Conservation (phyloP, 2,113 vertebrate genomes). For the Corynorhinus townsendii region DNA sequence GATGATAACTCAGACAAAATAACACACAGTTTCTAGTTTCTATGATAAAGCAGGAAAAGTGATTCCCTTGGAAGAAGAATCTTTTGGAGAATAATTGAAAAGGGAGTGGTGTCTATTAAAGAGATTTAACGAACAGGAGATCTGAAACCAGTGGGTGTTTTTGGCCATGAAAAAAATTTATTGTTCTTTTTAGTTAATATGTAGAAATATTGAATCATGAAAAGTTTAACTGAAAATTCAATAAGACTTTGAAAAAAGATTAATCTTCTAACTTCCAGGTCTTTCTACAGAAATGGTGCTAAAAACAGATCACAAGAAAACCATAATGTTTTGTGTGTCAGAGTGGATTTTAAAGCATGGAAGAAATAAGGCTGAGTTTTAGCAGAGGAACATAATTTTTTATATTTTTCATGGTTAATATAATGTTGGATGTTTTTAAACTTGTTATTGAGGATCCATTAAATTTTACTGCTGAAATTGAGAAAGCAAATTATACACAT, state of each 20-base stretch:
- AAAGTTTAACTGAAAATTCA: constrained; percentile 30
- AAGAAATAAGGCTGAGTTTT: not conserved
- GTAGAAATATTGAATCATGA: not conserved
- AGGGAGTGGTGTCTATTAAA: not conserved
- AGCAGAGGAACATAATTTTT: not conserved
- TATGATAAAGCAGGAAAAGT: not conserved
- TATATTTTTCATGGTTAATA: constrained; percentile 40
- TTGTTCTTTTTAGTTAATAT: constrained; percentile 22
- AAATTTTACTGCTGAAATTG: constrained; percentile 54
- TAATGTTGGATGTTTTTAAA: constrained; percentile 43
- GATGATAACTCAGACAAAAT: not conserved
- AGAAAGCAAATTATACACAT: constrained; percentile 51
- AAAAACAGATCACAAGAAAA: constrained; percentile 39
- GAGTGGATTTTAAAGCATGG: not conserved
- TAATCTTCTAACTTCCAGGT: constrained; percentile 23
- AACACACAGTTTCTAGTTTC: not conserved
- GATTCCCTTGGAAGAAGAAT: not conserved
- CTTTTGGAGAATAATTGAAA: not conserved
- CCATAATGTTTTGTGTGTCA: not conserved
- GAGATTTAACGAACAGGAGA: not conserved
- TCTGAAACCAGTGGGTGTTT: not conserved
- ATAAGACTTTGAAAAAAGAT: not conserved
- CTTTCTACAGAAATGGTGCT: not conserved
- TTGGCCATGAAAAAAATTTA: not conserved
- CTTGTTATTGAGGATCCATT: constrained; percentile 31